A percentile compares a stretch with the other conserved stretches of the same genome.
phyloP scores from a whole-genome alignment of 2,113 vertebrate genomes.

The Heliornis fulica region DNA sequence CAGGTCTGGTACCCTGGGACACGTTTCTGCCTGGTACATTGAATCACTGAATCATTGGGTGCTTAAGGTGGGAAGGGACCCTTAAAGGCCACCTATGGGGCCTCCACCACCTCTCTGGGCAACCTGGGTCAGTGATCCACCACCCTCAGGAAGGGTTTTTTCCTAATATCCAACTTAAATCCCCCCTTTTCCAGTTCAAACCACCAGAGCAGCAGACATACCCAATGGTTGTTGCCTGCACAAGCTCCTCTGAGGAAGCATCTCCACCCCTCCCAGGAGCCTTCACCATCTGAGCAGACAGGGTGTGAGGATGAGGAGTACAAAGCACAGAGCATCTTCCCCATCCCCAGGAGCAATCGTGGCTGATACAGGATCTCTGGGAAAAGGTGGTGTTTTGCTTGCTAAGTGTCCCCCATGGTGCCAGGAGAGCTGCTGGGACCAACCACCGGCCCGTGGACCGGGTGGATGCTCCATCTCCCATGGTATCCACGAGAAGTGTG shows the following conservation, averaged over 20 bases:
- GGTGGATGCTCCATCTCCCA: neutral
- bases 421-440: too few relatives aligned
- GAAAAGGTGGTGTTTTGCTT: neutral
- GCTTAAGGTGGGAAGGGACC: too few relatives aligned
- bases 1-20: neutral
- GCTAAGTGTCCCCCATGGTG: neutral
- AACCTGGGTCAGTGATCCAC: too few relatives aligned
- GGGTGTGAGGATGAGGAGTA: fast-evolving
- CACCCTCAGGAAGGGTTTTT: too few relatives aligned
- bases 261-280: neutral
- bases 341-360: fast-evolving
- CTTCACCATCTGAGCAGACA: neutral
- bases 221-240: fast-evolving
- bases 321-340: neutral
- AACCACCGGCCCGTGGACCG: fast-evolving
- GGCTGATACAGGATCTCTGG: fast-evolving
- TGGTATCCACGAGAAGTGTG: fast-evolving
- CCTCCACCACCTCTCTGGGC: too few relatives aligned
- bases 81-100: too few relatives aligned
- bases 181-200: too few relatives aligned
- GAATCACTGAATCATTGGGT: too few relatives aligned
- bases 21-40: neutral
- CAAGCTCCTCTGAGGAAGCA: neutral
- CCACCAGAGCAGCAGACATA: neutral
- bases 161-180: too few relatives aligned